phyloP scores from a whole-genome alignment of 2,888 invertebrate genomes.

The Trachelus iudaicus region DNA sequence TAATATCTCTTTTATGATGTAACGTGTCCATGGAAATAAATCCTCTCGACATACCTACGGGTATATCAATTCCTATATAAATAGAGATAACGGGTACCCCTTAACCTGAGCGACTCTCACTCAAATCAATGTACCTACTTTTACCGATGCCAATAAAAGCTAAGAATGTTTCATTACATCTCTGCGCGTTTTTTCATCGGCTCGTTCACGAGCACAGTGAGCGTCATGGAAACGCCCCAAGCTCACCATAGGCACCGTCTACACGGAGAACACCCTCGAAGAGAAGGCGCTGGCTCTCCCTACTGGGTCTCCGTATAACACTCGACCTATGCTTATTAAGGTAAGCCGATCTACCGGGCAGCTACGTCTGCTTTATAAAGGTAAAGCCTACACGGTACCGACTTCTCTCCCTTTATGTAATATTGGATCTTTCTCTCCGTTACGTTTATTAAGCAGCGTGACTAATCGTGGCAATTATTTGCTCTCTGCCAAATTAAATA shows the following conservation, averaged over 20 bases:
- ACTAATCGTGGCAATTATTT: neutral
- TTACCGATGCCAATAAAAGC: slow-evolving; percentile 40
- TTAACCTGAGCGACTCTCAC: neutral
- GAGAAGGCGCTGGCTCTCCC: neutral
- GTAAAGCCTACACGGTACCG: slow-evolving; percentile 7
- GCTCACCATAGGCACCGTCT: neutral
- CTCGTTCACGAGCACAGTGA: slow-evolving; percentile 29
- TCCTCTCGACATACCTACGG: neutral
- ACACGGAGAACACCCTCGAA: neutral
- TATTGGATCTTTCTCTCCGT: slow-evolving; percentile 1
- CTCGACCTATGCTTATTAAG: slow-evolving; percentile 57
- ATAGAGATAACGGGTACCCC: neutral
- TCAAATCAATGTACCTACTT: neutral
- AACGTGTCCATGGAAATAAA: neutral
- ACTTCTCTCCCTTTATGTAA: neutral
- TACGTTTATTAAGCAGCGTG: slow-evolving; percentile 2
- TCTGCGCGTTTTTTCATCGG: slow-evolving; percentile 46
- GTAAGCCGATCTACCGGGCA: slow-evolving; percentile 59
- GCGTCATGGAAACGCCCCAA: slow-evolving; percentile 62
- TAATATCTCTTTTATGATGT: neutral
- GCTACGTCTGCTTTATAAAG: slow-evolving; percentile 3
- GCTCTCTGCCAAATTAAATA: neutral
- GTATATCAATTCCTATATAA: neutral
- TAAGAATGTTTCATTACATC: slow-evolving; percentile 63
- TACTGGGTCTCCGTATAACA: neutral